Conservation (phyloP, 2,888 invertebrate species). For the Chrysomela aeneicollis region DNA sequence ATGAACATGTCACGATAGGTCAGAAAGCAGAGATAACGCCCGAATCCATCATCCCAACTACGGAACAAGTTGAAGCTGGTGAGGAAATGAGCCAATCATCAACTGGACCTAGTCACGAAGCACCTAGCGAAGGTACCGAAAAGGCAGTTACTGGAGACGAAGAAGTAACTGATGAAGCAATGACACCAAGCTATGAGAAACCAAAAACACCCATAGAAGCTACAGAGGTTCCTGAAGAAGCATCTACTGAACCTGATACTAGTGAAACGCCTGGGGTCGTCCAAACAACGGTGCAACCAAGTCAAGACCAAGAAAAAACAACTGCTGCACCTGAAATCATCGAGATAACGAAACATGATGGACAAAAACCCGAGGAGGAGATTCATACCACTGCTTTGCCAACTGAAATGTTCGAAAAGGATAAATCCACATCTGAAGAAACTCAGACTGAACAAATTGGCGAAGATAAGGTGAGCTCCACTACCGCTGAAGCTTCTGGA, state of each 20-base stretch:
- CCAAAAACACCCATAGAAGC: neutral
- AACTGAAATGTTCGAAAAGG: neutral
- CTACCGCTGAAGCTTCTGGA: slow-evolving; percentile 22
- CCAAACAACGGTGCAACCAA: slow-evolving; percentile 18
- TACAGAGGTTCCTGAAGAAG: neutral
- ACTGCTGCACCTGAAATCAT: slow-evolving; percentile 18
- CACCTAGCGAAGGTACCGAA: neutral
- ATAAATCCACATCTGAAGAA: neutral
- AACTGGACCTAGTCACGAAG: neutral
- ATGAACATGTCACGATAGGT: neutral
- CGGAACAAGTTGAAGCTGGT: neutral
- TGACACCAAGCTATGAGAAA: neutral
- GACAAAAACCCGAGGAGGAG: slow-evolving; percentile 20
- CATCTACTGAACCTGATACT: neutral
- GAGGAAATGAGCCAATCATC: neutral
- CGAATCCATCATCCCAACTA: neutral
- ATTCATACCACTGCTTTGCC: neutral
- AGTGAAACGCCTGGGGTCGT: slow-evolving; percentile 20
- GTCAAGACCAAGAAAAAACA: slow-evolving; percentile 5
- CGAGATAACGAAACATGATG: neutral
- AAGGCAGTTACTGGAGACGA: slow-evolving; percentile 8
- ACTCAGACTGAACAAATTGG: neutral
- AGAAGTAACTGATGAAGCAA: slow-evolving; percentile 2
- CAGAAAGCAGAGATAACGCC: neutral
- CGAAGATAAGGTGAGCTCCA: neutral